Evolutionary conservation across 1,140 invertebrate species (phyloP).

Genomic region (Macrosteles quadrilineatus): DNA sequence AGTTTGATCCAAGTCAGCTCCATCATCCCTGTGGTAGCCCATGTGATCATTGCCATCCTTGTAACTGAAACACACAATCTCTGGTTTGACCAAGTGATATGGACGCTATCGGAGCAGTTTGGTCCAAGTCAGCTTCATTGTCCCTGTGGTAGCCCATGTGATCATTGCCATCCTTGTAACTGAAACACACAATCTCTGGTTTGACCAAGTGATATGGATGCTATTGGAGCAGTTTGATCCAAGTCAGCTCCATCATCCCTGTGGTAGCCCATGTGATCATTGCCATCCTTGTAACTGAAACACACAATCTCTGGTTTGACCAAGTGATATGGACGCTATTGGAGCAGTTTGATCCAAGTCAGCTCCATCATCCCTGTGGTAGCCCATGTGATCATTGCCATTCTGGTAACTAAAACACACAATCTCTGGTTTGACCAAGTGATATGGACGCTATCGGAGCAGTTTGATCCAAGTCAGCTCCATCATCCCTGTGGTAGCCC

Average conservation of each 20-base stretch:
- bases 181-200: slow-evolving; percentile 48
- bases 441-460: too few species aligned
- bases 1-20: slow-evolving; percentile 61
- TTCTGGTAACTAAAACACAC: slow-evolving; percentile 61
- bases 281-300: slow-evolving; percentile 66
- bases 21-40: slow-evolving; percentile 71
- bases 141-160: slow-evolving; percentile 74
- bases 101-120: slow-evolving; percentile 60
- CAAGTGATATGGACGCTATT: too few species aligned
- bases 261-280: slow-evolving; percentile 72
- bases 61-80: slow-evolving; percentile 56
- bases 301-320: slow-evolving; percentile 36
- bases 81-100: too few species aligned
- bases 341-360: slow-evolving; percentile 62
- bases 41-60: slow-evolving; percentile 69
- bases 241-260: slow-evolving; percentile 70
- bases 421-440: too few species aligned
- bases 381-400: slow-evolving; percentile 70
- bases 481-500: slow-evolving; percentile 71
- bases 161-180: slow-evolving; percentile 69
- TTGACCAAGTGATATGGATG: too few species aligned
- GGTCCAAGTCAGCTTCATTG: slow-evolving; percentile 67
- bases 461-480: slow-evolving; percentile 61
- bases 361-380: slow-evolving; percentile 70
- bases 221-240: slow-evolving; percentile 60